phyloP scores from a whole-genome alignment of 2,113 vertebrate species.

The Scytalopus superciliaris region DNA sequence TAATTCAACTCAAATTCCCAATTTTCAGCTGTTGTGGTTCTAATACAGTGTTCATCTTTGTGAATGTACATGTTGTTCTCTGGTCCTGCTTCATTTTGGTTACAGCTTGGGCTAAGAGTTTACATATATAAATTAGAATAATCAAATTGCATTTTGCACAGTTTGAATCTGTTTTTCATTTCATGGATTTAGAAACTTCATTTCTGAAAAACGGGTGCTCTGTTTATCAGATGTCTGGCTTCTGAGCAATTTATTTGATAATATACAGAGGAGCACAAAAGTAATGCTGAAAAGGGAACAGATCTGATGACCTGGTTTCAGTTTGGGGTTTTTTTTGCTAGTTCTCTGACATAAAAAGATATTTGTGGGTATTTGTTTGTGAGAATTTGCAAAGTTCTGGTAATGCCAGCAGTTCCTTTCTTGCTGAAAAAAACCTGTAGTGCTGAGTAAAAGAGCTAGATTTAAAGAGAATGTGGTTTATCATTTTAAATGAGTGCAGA shows the following conservation, averaged over 20 bases:
- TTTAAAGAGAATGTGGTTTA: neutral
- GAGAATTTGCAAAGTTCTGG: neutral
- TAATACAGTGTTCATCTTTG: neutral
- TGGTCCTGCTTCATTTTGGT: neutral
- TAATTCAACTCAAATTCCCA: neutral
- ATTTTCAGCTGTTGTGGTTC: neutral
- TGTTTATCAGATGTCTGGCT: neutral
- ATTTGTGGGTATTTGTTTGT: neutral
- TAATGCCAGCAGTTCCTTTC: neutral
- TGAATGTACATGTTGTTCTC: neutral
- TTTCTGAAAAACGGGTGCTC: neutral
- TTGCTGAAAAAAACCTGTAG: neutral
- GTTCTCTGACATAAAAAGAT: neutral
- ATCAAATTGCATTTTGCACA: neutral
- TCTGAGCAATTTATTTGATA: neutral
- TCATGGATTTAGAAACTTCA: neutral
- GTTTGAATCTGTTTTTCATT: neutral
- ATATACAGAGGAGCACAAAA: neutral
- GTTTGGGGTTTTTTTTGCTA: neutral
- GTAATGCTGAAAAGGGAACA: neutral
- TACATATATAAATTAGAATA: neutral
- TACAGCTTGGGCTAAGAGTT: neutral
- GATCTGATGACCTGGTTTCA: slow-evolving; percentile 16
- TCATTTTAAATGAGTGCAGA: neutral
- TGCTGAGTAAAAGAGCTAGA: neutral